phyloP scores from a whole-genome alignment of 2,888 invertebrate genomes.

The Cotesia congregata region DNA sequence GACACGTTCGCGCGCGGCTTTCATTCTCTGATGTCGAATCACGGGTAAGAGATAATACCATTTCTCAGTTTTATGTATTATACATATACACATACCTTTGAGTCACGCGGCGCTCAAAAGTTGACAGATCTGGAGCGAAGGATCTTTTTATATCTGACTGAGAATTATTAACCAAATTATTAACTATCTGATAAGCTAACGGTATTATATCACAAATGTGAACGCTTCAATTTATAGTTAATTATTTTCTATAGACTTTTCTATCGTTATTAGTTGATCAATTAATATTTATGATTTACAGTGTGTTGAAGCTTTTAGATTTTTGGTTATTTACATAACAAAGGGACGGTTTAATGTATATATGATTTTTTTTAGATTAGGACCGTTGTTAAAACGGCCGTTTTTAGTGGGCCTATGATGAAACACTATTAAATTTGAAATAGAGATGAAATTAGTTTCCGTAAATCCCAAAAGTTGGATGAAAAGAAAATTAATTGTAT shows the following conservation, averaged over 20 bases:
- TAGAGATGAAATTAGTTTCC: no score
- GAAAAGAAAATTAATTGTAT: no score
- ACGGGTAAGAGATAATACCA: constrained; percentile 46
- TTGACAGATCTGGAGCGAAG: constrained; percentile 31
- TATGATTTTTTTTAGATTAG: neutral
- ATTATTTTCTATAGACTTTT: constrained; percentile 24
- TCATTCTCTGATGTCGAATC: constrained; percentile 40
- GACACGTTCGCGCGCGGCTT: constrained; percentile 37
- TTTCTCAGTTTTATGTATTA: neutral
- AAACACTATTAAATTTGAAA: no score
- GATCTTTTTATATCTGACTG: neutral
- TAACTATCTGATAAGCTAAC: constrained; percentile 10
- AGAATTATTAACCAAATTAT: constrained; percentile 5
- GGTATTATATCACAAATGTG: constrained; percentile 19
- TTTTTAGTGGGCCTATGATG: no score
- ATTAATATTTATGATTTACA: neutral
- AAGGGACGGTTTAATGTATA: neutral
- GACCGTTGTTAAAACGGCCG: no score
- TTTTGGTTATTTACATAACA: neutral
- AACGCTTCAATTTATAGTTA: constrained; percentile 9
- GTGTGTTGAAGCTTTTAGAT: neutral
- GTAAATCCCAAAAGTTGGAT: no score
- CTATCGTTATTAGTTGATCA: neutral
- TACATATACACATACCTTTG: constrained; percentile 30
- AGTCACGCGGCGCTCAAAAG: constrained; percentile 24